phyloP scores from a whole-genome alignment of 2,113 vertebrate genomes.

The Entelurus aequoreus region DNA sequence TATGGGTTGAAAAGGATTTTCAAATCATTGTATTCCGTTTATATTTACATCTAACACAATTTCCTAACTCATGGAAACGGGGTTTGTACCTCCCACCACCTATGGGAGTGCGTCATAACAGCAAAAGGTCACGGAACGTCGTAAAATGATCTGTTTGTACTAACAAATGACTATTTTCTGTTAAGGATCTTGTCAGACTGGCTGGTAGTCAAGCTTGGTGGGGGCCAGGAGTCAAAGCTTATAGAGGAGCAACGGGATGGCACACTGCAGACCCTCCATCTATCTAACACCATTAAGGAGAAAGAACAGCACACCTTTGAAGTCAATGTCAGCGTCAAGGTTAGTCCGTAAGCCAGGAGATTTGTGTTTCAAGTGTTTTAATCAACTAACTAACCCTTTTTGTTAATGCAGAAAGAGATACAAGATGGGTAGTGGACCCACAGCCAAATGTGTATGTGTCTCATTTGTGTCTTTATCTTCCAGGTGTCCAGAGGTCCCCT shows the following conservation, averaged over 20 bases:
- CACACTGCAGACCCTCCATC: constrained; percentile 72
- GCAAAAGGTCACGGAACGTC: too few species aligned
- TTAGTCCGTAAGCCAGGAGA: constrained; percentile 1
- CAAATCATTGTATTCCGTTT: too few species aligned
- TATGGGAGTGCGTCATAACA: too few species aligned
- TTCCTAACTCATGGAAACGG: too few species aligned
- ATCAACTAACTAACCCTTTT: background rate
- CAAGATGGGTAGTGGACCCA: too few species aligned
- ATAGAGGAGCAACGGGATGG: constrained; percentile 27
- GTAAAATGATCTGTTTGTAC: too few species aligned
- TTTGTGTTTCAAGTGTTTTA: background rate
- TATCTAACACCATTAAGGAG: constrained; percentile 63
- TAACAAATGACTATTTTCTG: background rate
- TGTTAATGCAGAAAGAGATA: too few species aligned
- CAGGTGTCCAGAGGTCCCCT: constrained; percentile 78
- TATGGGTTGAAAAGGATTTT: too few species aligned
- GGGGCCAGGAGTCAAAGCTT: constrained; percentile 36
- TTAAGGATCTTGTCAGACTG: constrained; percentile 82
- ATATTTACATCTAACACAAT: too few species aligned
- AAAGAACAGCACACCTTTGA: constrained; percentile 46
- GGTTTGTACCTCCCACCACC: too few species aligned
- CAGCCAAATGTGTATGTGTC: background rate
- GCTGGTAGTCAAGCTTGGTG: constrained; percentile 84
- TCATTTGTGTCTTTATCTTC: background rate
- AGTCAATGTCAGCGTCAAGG: constrained; percentile 70